Conservation (phyloP, 2,797 vertebrate species). For the Hybognathus amarus region DNA sequence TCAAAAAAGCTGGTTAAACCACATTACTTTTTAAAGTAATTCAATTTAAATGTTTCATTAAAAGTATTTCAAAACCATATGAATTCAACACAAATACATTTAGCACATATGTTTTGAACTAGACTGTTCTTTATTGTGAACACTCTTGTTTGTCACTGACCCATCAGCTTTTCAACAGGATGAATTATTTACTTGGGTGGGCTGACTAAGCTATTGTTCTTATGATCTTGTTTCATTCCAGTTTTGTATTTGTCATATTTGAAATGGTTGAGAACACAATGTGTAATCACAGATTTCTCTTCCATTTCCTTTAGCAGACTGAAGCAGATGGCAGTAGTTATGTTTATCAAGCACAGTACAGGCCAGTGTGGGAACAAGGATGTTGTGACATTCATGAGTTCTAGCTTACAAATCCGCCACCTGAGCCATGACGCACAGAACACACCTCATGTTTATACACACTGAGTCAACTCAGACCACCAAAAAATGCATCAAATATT, state of each 20-base stretch:
- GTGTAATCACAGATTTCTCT: conserved; percentile 38
- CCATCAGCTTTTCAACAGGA: conserved; percentile 13
- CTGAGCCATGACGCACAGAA: conserved; percentile 48
- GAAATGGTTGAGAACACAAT: conserved; percentile 15
- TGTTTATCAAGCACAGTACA: conserved; percentile 81
- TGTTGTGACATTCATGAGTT: conserved; percentile 71
- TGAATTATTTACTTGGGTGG: conserved; percentile 10
- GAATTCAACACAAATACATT: not conserved
- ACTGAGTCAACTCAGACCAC: conserved; percentile 44
- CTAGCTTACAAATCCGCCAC: conserved; percentile 73
- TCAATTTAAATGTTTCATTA: not conserved
- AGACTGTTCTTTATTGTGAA: not conserved
- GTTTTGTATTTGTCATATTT: conserved; percentile 18
- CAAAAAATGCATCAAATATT: conserved; percentile 54
- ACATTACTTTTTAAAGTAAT: not conserved
- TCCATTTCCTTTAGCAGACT: conserved; percentile 61
- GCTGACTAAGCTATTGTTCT: conserved; percentile 44
- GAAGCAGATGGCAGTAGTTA: conserved; percentile 82
- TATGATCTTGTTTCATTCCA: conserved; percentile 36
- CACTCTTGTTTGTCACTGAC: conserved; percentile 6
- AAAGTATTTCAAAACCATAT: not conserved
- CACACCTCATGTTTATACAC: conserved; percentile 45
- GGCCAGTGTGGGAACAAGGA: conserved; percentile 25
- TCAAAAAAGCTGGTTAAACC: not conserved
- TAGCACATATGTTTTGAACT: conserved; percentile 14